Base-by-base conservation (phyloP, 2,113 vertebrate species). In the Grus americana region DNA sequence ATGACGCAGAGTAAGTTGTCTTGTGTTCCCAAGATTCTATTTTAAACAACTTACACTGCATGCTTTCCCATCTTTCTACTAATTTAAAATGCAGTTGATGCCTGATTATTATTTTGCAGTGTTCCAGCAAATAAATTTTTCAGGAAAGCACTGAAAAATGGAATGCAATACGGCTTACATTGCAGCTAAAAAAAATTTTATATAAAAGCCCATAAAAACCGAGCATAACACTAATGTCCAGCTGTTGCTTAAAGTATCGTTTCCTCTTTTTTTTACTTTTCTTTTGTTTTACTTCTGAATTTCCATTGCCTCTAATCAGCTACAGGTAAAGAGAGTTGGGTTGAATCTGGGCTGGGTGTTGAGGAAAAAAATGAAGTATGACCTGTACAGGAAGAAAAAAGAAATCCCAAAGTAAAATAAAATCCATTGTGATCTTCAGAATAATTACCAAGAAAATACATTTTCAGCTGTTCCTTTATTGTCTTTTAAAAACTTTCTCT, bases 1-100 rank as follows among this genome's bases (percentile, higher is more conserved):
- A 99, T 98, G 99, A 99, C 95, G 97, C 98, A 96, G 99, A 99
- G 99, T 99, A 99, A 99, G 99, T 99, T 97, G 96, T 96, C 91
- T 96, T 97, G 93, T 95, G 82, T 96, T 97, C 79, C 38, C 88
- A 94, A 97, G 97, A 97, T 96, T 96, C 75, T 95, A 9, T 78
- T 97, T 97, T 95, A 91, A 97, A 90, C 97, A 97, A 95, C 95
- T 96, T 97, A 97, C 95, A 96, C 94, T 98, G 97, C 98, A 98
- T 98, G 98, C 97, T 97, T 95, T 91, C 91, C 72, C 26, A 61
- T 95, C 96, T 97, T 93, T 94, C 92, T 96, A 98, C 97, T 98
- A 98, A 98, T 97, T 95, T 92, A 92, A 97, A 96, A 97, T 95
- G 92, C 95, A 94, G 46, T 82, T 73, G 86, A 87, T 95, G 74